Evolutionary conservation across 2,113 vertebrate genomes (phyloP), one percentile per base, ranked within the genome.

Genomic region (Micronycteris hirsuta): DNA sequence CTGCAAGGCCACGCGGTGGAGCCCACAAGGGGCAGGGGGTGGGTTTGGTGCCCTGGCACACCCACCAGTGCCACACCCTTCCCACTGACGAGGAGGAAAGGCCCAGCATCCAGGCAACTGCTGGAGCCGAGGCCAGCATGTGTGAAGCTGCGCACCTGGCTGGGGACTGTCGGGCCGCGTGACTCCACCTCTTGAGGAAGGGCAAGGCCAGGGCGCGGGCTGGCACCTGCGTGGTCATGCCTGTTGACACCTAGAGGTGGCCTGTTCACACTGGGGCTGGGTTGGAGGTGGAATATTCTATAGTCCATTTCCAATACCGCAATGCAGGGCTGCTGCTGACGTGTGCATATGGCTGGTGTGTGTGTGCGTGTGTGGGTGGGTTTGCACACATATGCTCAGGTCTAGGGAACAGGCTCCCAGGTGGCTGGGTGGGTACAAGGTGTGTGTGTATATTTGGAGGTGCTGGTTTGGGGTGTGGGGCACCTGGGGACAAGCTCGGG

Each of bases 151-250:
- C 15, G 80, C 56, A 71, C 36, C 63, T 0, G 63, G 47, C 63
- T 0, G 0, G 31, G 67, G 16, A 83, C 78, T 26, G 0, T 0
- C 5, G 33, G 17, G 16, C 43, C 13, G 13, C 16, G 0, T 0
- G 7, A 28, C 77, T 56, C 58, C 61, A 36, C 61, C 36, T 28
- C 22, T 4, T 20, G 11, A 76, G 20, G 56, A 70, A n/a, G 20
- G 58, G 77, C 65, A 3, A 54, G 56, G 70, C 84, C 36, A 47
- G 67, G 49, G 41, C 0, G 1, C 2, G 3, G 63, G 38, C 86
- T 20, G n/a, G 71, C 0, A 0, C 54, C 84, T 45, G 61, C 81
- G 45, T n/a, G 0, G 63, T 8, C 63, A 11, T 3, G 1, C n/a
- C 31, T 43, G 78, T 17, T 33, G 47, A 63, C 7, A 10, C 47